These are phyloP conservation scores for Andrena hattorfiana DNA, from an alignment of 2,888 invertebrate species.

Conservation along the genomic window DNA sequence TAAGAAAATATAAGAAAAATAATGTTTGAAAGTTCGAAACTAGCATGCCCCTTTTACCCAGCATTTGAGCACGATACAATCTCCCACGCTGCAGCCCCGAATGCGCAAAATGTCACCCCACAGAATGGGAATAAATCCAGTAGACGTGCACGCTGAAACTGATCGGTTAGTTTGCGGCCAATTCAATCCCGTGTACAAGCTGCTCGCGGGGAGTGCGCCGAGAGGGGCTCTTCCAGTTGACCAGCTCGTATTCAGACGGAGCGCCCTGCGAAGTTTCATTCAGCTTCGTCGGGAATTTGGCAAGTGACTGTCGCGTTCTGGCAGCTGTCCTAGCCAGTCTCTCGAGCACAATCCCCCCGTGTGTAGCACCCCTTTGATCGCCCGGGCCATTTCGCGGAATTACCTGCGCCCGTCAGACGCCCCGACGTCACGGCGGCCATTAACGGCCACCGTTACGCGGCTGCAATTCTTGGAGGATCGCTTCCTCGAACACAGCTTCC, in stretches of 20 bases:
- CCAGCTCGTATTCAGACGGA: not conserved
- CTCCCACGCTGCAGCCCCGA: too few species aligned
- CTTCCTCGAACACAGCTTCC: too few species aligned
- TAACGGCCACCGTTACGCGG: slow-evolving; percentile 13
- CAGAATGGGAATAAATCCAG: slow-evolving; percentile 5
- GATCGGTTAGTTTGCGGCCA: slow-evolving; percentile 46
- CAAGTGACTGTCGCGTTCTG: slow-evolving; percentile 37
- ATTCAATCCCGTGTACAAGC: slow-evolving; percentile 15
- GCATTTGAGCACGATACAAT: not conserved
- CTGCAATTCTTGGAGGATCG: too few species aligned
- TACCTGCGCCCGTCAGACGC: slow-evolving; percentile 39
- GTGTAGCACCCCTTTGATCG: not conserved
- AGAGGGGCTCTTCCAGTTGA: slow-evolving; percentile 14
- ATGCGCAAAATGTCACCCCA: not conserved
- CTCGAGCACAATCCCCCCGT: slow-evolving; percentile 17
- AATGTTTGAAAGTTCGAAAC: too few species aligned
- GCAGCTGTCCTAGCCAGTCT: slow-evolving; percentile 44
- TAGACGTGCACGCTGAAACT: slow-evolving; percentile 30
- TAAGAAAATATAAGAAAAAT: too few species aligned
- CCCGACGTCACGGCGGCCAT: slow-evolving; percentile 9
- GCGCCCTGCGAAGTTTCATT: slow-evolving; percentile 38
- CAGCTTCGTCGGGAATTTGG: slow-evolving; percentile 46
- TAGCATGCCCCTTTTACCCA: not conserved
- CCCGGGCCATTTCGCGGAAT: slow-evolving; percentile 31
- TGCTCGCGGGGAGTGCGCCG: not conserved